phyloP scores from a whole-genome alignment of 1,140 invertebrate genomes.

The Pogonognathellus flavescens region DNA sequence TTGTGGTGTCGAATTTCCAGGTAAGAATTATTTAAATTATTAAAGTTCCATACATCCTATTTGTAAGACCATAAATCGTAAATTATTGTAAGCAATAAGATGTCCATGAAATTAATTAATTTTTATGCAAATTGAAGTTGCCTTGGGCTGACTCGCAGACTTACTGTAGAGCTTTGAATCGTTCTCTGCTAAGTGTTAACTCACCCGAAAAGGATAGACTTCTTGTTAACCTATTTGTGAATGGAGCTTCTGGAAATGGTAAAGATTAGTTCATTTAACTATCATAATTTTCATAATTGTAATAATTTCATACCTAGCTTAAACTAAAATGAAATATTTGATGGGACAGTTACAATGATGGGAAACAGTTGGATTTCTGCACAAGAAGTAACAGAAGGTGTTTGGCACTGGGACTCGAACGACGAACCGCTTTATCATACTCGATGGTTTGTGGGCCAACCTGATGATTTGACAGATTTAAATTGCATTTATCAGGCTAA shows the following conservation, averaged over 20 bases:
- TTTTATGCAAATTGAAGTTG: neutral
- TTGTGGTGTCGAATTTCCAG: neutral
- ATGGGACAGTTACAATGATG: conserved; percentile 20
- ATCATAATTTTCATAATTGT: neutral
- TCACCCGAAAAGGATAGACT: conserved; percentile 40
- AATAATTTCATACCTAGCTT: neutral
- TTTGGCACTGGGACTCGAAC: conserved; percentile 62
- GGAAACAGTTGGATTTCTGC: conserved; percentile 62
- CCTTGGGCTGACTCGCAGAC: conserved; percentile 45
- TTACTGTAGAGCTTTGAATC: conserved; percentile 28
- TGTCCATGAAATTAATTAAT: too few species aligned
- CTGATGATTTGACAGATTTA: conserved; percentile 58
- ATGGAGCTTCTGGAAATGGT: conserved; percentile 10
- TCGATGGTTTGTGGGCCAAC: conserved; percentile 66
- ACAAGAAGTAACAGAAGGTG: conserved; percentile 60
- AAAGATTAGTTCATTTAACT: too few species aligned
- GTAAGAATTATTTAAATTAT: neutral
- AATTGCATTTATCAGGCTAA: conserved; percentile 64
- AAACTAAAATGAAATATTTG: conserved; percentile 9
- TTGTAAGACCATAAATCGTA: too few species aligned
- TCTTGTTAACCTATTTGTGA: conserved; percentile 39
- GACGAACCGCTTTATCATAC: conserved; percentile 62
- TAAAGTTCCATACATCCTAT: too few species aligned
- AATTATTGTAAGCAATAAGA: too few species aligned
- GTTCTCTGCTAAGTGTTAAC: conserved; percentile 51